A percentile compares a stretch with the other conserved stretches of the same genome.
Evolutionary conservation across 2,797 vertebrate genomes (phyloP).

Genomic region (Coluber constrictor): DNA sequence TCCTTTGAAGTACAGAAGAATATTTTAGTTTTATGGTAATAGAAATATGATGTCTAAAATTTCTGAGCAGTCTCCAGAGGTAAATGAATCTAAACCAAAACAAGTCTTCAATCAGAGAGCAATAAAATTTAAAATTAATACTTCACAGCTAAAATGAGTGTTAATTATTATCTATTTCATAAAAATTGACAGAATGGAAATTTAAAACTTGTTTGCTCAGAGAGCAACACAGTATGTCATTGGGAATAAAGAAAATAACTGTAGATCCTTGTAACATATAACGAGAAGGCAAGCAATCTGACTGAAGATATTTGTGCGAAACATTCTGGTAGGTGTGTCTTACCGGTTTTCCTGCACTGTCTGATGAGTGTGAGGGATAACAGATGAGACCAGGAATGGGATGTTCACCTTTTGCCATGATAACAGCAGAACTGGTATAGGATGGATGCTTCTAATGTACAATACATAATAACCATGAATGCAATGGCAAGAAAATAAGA

Average conservation of each 20-base stretch:
- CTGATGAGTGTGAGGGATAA: conserved; percentile 85
- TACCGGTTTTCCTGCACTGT: conserved; percentile 86
- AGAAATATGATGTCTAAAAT: neutral
- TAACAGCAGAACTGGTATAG: conserved; percentile 76
- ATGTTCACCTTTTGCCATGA: conserved; percentile 80
- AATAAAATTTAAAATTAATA: neutral
- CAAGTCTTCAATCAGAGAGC: neutral
- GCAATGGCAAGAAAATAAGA: conserved; percentile 69
- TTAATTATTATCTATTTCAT: neutral
- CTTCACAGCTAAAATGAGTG: neutral
- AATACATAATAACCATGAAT: conserved; percentile 80
- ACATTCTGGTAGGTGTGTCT: conserved; percentile 70
- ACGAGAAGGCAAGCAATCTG: conserved; percentile 55
- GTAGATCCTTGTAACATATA: conserved; percentile 30
- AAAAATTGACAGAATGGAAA: neutral
- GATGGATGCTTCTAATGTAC: conserved; percentile 81
- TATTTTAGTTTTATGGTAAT: neutral
- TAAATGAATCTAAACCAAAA: conserved; percentile 12
- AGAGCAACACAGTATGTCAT: conserved; percentile 17
- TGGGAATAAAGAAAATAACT: conserved; percentile 41
- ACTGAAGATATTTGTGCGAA: conserved; percentile 67
- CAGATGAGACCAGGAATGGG: conserved; percentile 79
- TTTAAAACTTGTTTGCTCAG: conserved; percentile 23
- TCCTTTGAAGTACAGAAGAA: neutral
- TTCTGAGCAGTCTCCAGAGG: neutral